Evolutionary conservation across 2,113 vertebrate genomes (phyloP), one percentile per base, ranked within the genome.

Genomic region (Eonycteris spelaea): DNA sequence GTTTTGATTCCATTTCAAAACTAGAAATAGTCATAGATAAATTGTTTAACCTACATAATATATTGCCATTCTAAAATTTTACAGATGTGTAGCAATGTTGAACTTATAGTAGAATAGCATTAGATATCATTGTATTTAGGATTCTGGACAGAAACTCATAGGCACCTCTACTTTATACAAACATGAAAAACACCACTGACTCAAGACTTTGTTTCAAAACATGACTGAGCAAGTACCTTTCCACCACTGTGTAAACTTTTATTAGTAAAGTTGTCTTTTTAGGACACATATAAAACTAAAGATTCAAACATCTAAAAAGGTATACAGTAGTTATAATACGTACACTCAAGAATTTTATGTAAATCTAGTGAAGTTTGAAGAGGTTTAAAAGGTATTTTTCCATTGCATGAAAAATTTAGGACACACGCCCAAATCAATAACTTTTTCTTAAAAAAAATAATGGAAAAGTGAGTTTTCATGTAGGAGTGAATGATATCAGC

Each of bases 1-100:
- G 18, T 82, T 91, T 96, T 65, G 65, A 90, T 40, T 83, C 28
- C 8, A 82, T 82, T 96, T 87, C 18, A 28, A 96, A 92, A 77
- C 53, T 67, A 93, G 53, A 95, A 71, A 33, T 85, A 35, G 74
- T 57, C 43, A 55, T 71, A 33, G 77, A 71, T 24, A 67, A 87
- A 78, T 5, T 77, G 28, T 67, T 55, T 89, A 79, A 43, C 30
- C 28, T 48, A 80, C 18, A 82, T 18, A 90, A 75, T 67, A 73
- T 21, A 45, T n/a, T 75, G 33, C 82, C 28, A 94, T 45, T 79
- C 45, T 77, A 94, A 94, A 90, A 26, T 21, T 35, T 92, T 67
- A 30, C 38, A 78, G 45, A 24, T 90, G 12, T 61, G 19, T 38
- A 55, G 45, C 45, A 84, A 71, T n/a, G 45, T 8, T 59, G n/a